Evolutionary conservation across 2,797 vertebrate genomes (phyloP).

Genomic region (Morelia viridis): DNA sequence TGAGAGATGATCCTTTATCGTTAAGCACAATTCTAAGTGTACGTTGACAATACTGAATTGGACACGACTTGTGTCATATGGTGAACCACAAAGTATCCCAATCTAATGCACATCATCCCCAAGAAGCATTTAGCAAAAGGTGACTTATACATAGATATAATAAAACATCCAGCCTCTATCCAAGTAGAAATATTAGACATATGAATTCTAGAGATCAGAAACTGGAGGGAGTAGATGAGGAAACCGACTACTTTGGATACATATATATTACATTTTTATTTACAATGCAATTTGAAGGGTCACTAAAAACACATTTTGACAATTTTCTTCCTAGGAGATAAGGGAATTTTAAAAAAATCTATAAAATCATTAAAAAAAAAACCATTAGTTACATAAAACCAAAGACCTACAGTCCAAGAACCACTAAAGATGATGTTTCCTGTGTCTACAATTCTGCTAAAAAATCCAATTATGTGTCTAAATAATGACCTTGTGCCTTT

Average conservation of each 20-base stretch:
- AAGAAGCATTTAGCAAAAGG: neutral
- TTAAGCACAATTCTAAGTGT: neutral
- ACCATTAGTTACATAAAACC: neutral
- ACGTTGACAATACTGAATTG: neutral
- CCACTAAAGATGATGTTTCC: neutral
- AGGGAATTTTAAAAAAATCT: neutral
- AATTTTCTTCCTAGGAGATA: neutral
- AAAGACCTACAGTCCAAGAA: neutral
- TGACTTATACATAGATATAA: neutral
- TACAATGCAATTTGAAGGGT: neutral
- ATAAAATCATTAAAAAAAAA: neutral
- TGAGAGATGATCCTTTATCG: neutral
- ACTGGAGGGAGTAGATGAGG: neutral
- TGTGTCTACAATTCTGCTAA: neutral
- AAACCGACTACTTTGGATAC: neutral
- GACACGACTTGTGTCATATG: neutral
- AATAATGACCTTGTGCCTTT: constrained; percentile 2
- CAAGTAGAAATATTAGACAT: neutral
- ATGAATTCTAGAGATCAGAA: neutral
- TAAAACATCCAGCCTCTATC: neutral
- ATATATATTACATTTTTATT: neutral
- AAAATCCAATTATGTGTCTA: constrained; percentile 8
- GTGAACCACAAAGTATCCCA: neutral
- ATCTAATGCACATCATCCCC: neutral
- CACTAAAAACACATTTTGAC: constrained; percentile 8